Percentiles rank a stretch among this genome's conserved stretches.
phyloP scores from a whole-genome alignment of 2,113 vertebrate species.

The Lamprologus sp. region DNA sequence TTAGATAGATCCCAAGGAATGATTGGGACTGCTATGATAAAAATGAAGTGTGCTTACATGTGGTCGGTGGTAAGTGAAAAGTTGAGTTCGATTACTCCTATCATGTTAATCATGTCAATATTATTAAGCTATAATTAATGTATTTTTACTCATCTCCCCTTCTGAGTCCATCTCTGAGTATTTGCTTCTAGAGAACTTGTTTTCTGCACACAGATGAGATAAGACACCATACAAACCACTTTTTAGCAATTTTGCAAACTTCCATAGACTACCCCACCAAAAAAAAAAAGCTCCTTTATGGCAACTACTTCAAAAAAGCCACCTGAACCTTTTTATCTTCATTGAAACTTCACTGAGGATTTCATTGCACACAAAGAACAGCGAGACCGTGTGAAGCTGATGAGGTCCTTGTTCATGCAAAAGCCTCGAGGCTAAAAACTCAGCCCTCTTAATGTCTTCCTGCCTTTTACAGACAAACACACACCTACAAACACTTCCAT shows the following conservation, averaged over 20 bases:
- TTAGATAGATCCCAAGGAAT: neutral
- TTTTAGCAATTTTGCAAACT: neutral
- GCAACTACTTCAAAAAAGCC: neutral
- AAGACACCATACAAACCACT: neutral
- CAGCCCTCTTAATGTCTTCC: constrained; percentile 38
- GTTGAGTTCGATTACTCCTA: neutral
- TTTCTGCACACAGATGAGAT: neutral
- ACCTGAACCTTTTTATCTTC: neutral
- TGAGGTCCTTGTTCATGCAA: neutral
- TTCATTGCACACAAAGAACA: neutral
- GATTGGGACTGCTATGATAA: neutral
- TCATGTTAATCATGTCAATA: neutral
- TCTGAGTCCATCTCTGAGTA: neutral
- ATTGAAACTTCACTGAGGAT: neutral
- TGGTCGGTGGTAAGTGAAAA: neutral
- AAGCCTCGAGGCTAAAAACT: constrained; percentile 4
- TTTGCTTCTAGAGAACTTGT: neutral
- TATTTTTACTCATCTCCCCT: neutral
- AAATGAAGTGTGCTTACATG: neutral
- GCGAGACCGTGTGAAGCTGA: neutral
- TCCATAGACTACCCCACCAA: neutral
- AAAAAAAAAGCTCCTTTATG: neutral
- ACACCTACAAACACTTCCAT: constrained; percentile 19
- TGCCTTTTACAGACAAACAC: constrained; percentile 5
- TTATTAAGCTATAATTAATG: neutral